Evolutionary conservation across 2,797 vertebrate genomes (phyloP).

Genomic region (Phaenicophaeus curvirostris): DNA sequence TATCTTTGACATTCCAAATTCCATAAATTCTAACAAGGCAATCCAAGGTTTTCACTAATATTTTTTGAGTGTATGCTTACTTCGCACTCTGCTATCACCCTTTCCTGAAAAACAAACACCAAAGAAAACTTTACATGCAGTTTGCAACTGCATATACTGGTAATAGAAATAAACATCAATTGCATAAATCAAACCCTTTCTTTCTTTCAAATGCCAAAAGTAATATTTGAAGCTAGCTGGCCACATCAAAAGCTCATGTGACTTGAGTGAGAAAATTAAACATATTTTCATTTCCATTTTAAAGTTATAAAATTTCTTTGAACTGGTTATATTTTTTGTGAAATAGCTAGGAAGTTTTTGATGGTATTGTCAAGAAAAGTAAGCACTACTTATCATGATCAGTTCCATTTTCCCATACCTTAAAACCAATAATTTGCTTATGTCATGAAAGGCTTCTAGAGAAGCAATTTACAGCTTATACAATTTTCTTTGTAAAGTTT

Average conservation of each 20-base stretch:
- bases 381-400: neutral
- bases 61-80: neutral
- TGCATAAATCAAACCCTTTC: slow-evolving; percentile 50
- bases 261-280: slow-evolving; percentile 30
- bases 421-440: slow-evolving; percentile 8
- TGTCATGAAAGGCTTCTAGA: slow-evolving; percentile 6
- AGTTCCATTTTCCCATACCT: neutral
- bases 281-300: neutral
- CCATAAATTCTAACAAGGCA: neutral
- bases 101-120: slow-evolving; percentile 29
- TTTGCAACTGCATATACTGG: slow-evolving; percentile 62
- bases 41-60: neutral
- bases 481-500: neutral
- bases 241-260: slow-evolving; percentile 54
- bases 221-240: slow-evolving; percentile 17
- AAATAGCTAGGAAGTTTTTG: neutral
- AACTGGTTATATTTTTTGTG: slow-evolving; percentile 2
- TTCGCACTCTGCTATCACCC: neutral
- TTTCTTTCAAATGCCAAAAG: slow-evolving; percentile 53
- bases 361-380: neutral
- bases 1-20: neutral
- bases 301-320: neutral
- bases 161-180: slow-evolving; percentile 59
- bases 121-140: slow-evolving; percentile 61
- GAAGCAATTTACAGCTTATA: neutral